Conservation (phyloP, 2,113 vertebrate genomes). For the Ammospiza caudacuta region DNA sequence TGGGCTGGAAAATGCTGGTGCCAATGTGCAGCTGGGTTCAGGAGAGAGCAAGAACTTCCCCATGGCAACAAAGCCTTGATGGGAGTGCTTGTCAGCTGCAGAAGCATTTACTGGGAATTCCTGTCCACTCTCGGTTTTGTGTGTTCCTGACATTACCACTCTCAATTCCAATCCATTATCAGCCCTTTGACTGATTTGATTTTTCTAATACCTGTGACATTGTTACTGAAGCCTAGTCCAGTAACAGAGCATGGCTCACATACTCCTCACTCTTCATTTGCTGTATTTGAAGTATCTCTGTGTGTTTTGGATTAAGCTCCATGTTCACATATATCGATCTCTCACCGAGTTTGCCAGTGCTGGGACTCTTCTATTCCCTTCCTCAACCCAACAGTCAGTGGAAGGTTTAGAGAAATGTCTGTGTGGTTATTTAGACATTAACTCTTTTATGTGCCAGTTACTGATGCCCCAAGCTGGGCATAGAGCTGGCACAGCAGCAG, state of each 20-base stretch:
- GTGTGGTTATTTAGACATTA: neutral
- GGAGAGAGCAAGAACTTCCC: neutral
- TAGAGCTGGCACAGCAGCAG: neutral
- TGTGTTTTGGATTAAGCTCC: neutral
- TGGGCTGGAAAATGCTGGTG: neutral
- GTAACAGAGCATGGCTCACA: accelerated
- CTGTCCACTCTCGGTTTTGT: neutral
- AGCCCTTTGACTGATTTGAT: neutral
- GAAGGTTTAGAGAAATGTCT: neutral
- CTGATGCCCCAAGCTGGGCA: accelerated
- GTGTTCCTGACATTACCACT: neutral
- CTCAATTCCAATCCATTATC: neutral
- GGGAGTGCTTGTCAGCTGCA: neutral
- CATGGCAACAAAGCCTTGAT: neutral
- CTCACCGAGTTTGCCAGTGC: neutral
- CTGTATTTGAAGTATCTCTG: neutral
- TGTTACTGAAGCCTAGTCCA: neutral
- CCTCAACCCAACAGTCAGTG: neutral
- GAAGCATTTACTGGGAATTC: neutral
- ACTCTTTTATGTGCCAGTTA: neutral
- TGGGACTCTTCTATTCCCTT: neutral
- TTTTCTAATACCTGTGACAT: neutral
- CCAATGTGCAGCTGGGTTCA: neutral
- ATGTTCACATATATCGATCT: accelerated
- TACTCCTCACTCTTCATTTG: neutral